Conservation (phyloP, 2,113 vertebrate species). For the Plecotus auritus region DNA sequence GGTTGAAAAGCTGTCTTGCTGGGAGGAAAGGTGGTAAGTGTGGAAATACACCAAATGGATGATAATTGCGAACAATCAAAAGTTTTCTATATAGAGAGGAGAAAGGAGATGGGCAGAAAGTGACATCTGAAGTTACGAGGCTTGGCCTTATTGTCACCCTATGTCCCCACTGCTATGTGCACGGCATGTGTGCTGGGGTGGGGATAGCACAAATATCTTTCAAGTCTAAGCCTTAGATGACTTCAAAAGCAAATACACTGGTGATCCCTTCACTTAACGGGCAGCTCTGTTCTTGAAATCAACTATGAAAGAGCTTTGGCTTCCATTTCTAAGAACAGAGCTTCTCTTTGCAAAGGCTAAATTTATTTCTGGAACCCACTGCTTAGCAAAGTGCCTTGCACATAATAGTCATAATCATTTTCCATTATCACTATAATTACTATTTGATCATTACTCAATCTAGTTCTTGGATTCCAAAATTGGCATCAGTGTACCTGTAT, state of each 20-base stretch:
- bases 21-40: background rate
- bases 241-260: background rate
- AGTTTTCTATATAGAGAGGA: background rate
- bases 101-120: background rate
- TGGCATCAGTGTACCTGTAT: background rate
- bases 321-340: background rate
- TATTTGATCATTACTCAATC: background rate
- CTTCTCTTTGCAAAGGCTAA: background rate
- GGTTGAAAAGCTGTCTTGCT: background rate
- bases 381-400: background rate
- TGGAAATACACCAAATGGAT: background rate
- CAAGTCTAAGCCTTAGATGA: background rate
- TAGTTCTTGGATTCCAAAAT: background rate
- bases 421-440: background rate
- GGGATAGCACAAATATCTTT: background rate
- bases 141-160: background rate
- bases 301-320: background rate
- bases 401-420: background rate
- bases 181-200: background rate
- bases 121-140: background rate
- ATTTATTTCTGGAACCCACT: background rate
- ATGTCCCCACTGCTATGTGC: background rate
- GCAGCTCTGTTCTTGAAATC: background rate
- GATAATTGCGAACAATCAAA: background rate
- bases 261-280: background rate